Evolutionary conservation across 2,888 invertebrate species (phyloP), one percentile per base, ranked within the genome.

Genomic region (Metellina segmentata): DNA sequence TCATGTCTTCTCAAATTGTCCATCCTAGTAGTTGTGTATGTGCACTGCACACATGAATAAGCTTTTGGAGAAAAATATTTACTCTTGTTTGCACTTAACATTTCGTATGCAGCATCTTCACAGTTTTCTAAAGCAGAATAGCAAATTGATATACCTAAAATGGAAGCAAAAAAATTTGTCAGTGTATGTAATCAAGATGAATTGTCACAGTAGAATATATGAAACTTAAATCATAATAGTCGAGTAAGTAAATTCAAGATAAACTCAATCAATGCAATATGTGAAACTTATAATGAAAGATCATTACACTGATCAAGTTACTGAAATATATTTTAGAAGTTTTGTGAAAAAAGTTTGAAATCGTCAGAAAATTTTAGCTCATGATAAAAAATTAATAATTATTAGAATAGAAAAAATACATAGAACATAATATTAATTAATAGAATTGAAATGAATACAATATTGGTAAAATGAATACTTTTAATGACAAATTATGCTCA

Each of bases 1-100:
- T 86, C 86, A 53, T 91, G 90, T 48, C 90, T 86, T 75, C 70
- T 81, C 20, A 91, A 86, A 78, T 91, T 91, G 53, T 91, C 90
- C 81, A 86, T 20, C 71, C 90, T 75, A 16, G 70, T 48, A 34
- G 90, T 70, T 19, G 61, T 53, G 69, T 91, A 91, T 5, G 61
- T 7, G 48, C 90, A 91, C 53, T 48, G n/a, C 8, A 48, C 6
- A 52, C 90, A 91, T 48, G 53, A 52, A 81, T 77, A 91, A 9
- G 69, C 11, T 53, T 87, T 87, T 7, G 79, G 51, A 0, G 79
- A 52, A 72, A 87, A 87, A 72, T 87, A 81, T 72, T 72, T 87
- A 53, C 81, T 87, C 81, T 78, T 86, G 19, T n/a, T n/a, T 7
- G 13, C 19, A 0, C 13, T 7, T 11, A 19, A 34, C 20, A 61